Evolutionary conservation across 2,797 vertebrate genomes (phyloP), one percentile per base, ranked within the genome.

Genomic region (Acanthopagrus latus): DNA sequence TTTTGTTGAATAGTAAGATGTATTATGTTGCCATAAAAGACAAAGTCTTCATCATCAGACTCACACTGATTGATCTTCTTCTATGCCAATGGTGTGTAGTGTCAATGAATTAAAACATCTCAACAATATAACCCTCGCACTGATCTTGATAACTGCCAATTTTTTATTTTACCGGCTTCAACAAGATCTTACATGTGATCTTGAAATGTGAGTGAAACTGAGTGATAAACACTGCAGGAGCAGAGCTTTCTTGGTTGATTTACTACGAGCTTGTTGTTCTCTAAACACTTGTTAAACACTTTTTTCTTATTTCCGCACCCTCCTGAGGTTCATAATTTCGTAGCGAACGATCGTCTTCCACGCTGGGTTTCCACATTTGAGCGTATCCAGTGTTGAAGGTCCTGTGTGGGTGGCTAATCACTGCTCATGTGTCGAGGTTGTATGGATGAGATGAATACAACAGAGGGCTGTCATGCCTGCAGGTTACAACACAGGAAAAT

Each of bases 341-440:
- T 33, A 71, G 14, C 52, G 13, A 76, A 58, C 14, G 5, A 25
- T 41, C 20, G 44, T 58, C 63, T 78, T 78, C 33, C 58, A 70
- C 78, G 63, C 46, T 72, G 63, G 62, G 55, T 70, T 70, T 81
- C 74, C 44, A 58, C 71, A 54, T 65, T 71, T 73, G 67, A 71
- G 60, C 23, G 20, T 82, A 76, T 77, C 72, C 58, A 14, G 57
- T 76, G 86, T 77, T 52, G 86, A 89, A 90, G 78, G 78, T 84
- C 68, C 43, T 44, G 56, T 80, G 88, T 90, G 90, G 91, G 90
- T 16, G 78, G 57, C 67, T 81, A 80, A 88, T 90, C 76, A 63
- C 69, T 68, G 71, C 78, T 84, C 68, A 76, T 89, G 77, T 89
- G 77, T 65, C 27, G 74, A 77, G 69, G 81, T 86, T 76, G 71